Evolutionary conservation across 1,140 invertebrate species (phyloP).

Genomic region (Drosophila oshimai): DNA sequence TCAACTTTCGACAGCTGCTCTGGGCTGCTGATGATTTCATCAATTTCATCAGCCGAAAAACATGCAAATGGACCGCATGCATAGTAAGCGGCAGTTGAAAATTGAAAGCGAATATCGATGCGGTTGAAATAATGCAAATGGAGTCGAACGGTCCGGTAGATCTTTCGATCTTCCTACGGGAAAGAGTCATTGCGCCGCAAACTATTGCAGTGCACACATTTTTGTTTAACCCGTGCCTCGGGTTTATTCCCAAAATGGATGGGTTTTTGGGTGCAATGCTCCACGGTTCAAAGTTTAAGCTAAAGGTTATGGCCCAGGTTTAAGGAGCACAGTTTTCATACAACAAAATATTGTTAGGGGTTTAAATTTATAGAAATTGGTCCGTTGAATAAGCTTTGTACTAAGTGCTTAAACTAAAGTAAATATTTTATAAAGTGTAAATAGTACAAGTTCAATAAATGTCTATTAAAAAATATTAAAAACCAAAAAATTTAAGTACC

Average conservation of each 20-base stretch:
- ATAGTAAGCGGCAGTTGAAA: constrained; percentile 44
- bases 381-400: too few relatives aligned
- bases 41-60: constrained; percentile 56
- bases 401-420: too few relatives aligned
- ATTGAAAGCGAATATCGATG: constrained; percentile 55
- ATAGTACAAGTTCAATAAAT: too few relatives aligned
- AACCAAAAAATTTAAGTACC: too few relatives aligned
- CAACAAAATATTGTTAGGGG: too few relatives aligned
- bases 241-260: too few relatives aligned
- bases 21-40: constrained; percentile 61
- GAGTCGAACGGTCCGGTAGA: constrained; percentile 15
- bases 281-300: not conserved
- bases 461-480: too few relatives aligned
- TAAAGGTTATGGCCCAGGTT: too few relatives aligned
- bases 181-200: constrained; percentile 62
- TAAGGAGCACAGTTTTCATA: too few relatives aligned
- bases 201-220: constrained; percentile 58
- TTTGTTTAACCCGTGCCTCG: not conserved
- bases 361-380: too few relatives aligned
- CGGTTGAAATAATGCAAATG: constrained; percentile 50
- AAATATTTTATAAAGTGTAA: too few relatives aligned
- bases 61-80: constrained; percentile 56
- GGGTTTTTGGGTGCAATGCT: constrained; percentile 17
- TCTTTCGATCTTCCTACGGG: constrained; percentile 4
- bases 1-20: not conserved